These are phyloP conservation scores for Aproaerema taeniolella DNA, from an alignment of 2,888 invertebrate genomes.

Conservation along the genomic window DNA sequence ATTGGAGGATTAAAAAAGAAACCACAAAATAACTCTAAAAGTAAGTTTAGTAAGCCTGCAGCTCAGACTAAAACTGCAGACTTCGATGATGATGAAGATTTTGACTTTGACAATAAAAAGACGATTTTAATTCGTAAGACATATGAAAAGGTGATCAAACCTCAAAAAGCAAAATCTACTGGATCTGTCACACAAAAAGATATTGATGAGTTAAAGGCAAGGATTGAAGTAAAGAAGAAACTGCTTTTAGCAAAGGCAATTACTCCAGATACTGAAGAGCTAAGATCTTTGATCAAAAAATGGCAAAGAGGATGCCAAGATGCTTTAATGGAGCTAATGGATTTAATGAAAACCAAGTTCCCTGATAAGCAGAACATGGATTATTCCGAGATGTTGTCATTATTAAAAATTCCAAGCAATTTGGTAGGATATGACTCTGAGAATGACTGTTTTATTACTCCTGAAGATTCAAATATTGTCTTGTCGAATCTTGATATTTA, in stretches of 20 bases:
- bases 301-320: slow-evolving; percentile 76
- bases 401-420: slow-evolving; percentile 63
- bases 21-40: slow-evolving; percentile 11
- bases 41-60: background rate
- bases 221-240: slow-evolving; percentile 62
- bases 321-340: slow-evolving; percentile 68
- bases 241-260: slow-evolving; percentile 48
- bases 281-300: slow-evolving; percentile 62
- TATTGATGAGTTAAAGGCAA: slow-evolving; percentile 53
- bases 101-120: slow-evolving; percentile 44
- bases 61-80: slow-evolving; percentile 24
- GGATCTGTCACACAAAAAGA: slow-evolving; percentile 65
- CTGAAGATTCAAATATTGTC: slow-evolving; percentile 49
- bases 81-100: slow-evolving; percentile 55
- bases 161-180: slow-evolving; percentile 57
- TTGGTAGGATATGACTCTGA: slow-evolving; percentile 70
- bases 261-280: slow-evolving; percentile 63
- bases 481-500: slow-evolving; percentile 41
- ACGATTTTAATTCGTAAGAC: slow-evolving; percentile 55
- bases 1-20: slow-evolving; percentile 22
- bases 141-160: slow-evolving; percentile 53
- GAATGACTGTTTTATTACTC: slow-evolving; percentile 63
- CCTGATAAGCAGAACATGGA: slow-evolving; percentile 57
- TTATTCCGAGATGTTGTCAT: slow-evolving; percentile 63
- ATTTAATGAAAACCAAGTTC: slow-evolving; percentile 55